These are phyloP conservation scores for Nasonia longicornis DNA, from an alignment of 1,140 invertebrate species.

Conservation along the genomic window DNA sequence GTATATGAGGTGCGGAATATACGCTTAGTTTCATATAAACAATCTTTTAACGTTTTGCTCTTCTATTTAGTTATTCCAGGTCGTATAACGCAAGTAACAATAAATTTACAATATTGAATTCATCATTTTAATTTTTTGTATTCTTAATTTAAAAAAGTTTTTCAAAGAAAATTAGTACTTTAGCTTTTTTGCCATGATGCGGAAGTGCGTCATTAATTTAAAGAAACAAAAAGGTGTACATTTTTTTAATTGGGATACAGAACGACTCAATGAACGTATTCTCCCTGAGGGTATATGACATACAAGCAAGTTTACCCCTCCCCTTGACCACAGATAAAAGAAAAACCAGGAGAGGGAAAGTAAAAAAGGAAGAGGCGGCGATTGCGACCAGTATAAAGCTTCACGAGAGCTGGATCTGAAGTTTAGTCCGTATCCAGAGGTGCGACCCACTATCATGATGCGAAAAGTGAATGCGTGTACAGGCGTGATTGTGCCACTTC, in stretches of 20 bases:
- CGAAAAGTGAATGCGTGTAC: neutral
- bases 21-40: neutral
- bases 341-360: neutral
- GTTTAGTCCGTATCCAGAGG: neutral
- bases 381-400: neutral
- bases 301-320: neutral
- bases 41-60: no score
- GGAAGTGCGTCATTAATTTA: no score
- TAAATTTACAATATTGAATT: no score
- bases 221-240: no score
- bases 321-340: neutral
- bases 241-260: neutral
- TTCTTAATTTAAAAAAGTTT: no score
- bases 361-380: neutral
- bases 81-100: no score
- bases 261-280: neutral
- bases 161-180: no score
- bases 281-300: neutral
- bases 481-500: neutral
- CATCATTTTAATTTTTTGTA: no score
- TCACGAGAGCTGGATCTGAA: neutral
- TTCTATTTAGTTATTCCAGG: no score
- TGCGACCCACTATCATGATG: neutral
- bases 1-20: neutral
- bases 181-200: no score